Evolutionary conservation across 2,888 invertebrate genomes (phyloP), one percentile per base, ranked within the genome.

Genomic region (Mystacides longicornis): DNA sequence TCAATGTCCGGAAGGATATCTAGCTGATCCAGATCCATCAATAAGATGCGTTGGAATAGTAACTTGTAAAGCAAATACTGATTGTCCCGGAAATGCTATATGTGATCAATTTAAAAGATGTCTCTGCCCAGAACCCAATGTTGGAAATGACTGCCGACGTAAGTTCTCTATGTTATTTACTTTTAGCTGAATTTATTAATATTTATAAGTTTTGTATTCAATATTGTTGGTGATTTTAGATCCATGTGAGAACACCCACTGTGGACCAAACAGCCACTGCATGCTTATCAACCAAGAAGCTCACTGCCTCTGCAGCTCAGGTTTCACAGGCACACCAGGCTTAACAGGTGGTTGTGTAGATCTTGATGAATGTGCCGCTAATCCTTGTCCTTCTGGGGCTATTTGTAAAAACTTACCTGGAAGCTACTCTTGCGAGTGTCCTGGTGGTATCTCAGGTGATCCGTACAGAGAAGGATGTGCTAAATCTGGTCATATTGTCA

Each of bases 81-180:
- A 92, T 62, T 94, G 94, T 70, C 92, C 93, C 22, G 93, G 93
- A 64, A 93, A 94, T 74, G 86, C 93, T 3, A 75, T 92, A 62
- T 94, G 94, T 66, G 89, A 92, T 67, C 67, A 75, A 5, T 82
- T 85, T 61, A 82, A 84, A 57, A 81, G 88, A 65, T 94, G 94
- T 68, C 70, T 91, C 33, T 94, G 94, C 65, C 93, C 93, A 2
- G 91, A 91, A 66, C 94, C 94, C 0, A 93, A 93, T 68, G 78
- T 91, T 63, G 94, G 93, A 64, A 90, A 92, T 64, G 91, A 93
- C 66, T 94, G 94, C 65, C 82, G 93, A 71, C 93, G 90, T 90
- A 80, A 83, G 88, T 80, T 63, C n/a, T 31, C 37, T n/a, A 27
- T 21, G 46, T 48, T 51, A 11, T 49, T 47, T 43, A 37, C 14